Conservation (phyloP, 2,797 vertebrate species). For the Sylvilagus floridanus region DNA sequence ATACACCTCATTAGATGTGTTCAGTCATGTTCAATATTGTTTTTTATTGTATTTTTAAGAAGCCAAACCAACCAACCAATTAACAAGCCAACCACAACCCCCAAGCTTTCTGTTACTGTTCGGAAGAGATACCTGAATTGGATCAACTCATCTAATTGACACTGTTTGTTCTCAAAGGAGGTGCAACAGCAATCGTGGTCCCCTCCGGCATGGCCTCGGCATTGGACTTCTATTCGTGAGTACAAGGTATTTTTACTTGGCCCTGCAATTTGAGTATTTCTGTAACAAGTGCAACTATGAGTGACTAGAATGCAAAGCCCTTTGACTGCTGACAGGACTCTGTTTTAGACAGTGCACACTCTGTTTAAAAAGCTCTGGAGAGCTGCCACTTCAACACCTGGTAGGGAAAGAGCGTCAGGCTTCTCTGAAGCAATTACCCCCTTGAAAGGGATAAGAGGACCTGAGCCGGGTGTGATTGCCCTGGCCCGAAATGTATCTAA, state of each 20-base stretch:
- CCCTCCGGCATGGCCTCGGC: neutral
- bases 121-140: neutral
- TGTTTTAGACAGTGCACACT: neutral
- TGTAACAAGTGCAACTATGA: neutral
- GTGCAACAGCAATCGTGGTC: neutral
- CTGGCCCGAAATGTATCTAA: neutral
- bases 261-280: neutral
- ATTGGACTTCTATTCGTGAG: neutral
- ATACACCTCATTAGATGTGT: neutral
- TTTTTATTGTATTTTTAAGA: conserved; percentile 32
- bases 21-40: neutral
- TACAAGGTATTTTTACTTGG: neutral
- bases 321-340: conserved; percentile 21
- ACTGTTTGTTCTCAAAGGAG: neutral
- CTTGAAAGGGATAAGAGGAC: conserved; percentile 43
- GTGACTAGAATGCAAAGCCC: neutral
- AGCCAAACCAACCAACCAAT: neutral
- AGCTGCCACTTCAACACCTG: neutral
- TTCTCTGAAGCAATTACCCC: neutral
- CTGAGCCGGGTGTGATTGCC: neutral
- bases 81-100: neutral
- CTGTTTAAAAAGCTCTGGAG: conserved; percentile 38
- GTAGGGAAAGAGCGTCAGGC: neutral
- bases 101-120: neutral
- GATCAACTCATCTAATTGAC: neutral